Base-by-base conservation (phyloP, 37 sponge, comb jelly and placozoan genomes). In the Aphrocallistes beatrix region DNA sequence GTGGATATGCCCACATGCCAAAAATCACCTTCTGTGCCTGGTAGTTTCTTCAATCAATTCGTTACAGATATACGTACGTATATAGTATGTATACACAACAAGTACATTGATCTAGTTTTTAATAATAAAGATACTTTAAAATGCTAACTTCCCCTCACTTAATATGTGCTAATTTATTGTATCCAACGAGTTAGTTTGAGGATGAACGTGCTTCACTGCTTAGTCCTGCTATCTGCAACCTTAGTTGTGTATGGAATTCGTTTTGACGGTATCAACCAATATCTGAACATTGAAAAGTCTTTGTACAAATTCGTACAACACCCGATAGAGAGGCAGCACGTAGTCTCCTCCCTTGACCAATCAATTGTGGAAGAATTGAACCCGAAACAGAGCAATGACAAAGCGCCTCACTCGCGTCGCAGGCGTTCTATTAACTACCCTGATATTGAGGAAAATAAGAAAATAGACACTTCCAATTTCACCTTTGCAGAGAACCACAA, bases 401-500 rank as follows among this genome's bases (percentile, higher is more conserved):
- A 13, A 60, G 28, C 10, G 8, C 10, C 32, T 3, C 75, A 60
- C 75, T 8, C 10, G 34, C 25, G 75, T 3, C 8, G 28, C 8
- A 19, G 75, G 6, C 75, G 75, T 60, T 25, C 75, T 25, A 60
- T 60, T 30, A 60, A 60, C n/a, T 19, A 60, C 75, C 28, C 10
- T 60, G 21, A 19, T 30, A 30, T 60, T 1, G 3, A 19, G 3
- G 75, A 3, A 6, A 60, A 60, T 13, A 13, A 3, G 6, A 32
- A 32, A 1, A 60, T 60, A 19, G 3, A 3, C 32, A 60, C 10
- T 13, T 25, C 17, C 8, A 60, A 60, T 30, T 19, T 60, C 17
- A 60, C 75, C 49, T 23, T 84, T 23, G 28, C 37, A 0, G 90
- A 90, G 51, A 37, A 39, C n/a, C 90, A 90, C 83, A 83, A 38